Conservation (phyloP, 1,140 invertebrate species). For the Callitettix versicolor region DNA sequence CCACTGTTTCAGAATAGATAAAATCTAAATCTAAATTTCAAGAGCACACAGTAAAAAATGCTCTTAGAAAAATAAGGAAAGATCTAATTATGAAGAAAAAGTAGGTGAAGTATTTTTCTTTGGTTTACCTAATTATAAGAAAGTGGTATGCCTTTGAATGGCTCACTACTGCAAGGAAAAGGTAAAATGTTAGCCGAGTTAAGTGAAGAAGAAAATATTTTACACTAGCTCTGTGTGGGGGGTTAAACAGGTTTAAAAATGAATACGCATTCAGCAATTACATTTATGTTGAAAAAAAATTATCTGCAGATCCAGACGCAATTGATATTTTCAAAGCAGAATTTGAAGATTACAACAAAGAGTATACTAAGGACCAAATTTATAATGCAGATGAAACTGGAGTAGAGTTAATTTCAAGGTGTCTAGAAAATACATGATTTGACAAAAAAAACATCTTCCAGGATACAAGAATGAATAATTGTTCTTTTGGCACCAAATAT, state of each 20-base stretch:
- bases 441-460: too few species aligned
- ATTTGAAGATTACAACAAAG: slow-evolving; percentile 3
- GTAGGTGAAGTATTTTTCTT: not conserved
- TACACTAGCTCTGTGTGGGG: not conserved
- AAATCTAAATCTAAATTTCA: slow-evolving; percentile 5
- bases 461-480: too few species aligned
- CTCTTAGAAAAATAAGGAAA: not conserved
- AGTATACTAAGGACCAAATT: slow-evolving; percentile 14
- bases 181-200: not conserved
- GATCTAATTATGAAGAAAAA: not conserved
- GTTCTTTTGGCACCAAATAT: slow-evolving; percentile 1
- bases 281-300: not conserved
- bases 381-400: slow-evolving; percentile 23
- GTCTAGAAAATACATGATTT: too few species aligned
- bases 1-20: not conserved
- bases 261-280: slow-evolving; percentile 2
- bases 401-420: slow-evolving; percentile 18
- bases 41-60: not conserved
- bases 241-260: slow-evolving; percentile 5
- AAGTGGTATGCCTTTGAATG: too few species aligned
- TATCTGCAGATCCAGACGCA: slow-evolving; percentile 1
- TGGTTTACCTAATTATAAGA: slow-evolving; percentile 4
- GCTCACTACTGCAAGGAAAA: slow-evolving; percentile 6
- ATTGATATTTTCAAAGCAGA: slow-evolving; percentile 3
- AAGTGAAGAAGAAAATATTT: not conserved